Base-by-base conservation (phyloP, 1,140 invertebrate genomes). In the Caenorhabditis briggsae region DNA sequence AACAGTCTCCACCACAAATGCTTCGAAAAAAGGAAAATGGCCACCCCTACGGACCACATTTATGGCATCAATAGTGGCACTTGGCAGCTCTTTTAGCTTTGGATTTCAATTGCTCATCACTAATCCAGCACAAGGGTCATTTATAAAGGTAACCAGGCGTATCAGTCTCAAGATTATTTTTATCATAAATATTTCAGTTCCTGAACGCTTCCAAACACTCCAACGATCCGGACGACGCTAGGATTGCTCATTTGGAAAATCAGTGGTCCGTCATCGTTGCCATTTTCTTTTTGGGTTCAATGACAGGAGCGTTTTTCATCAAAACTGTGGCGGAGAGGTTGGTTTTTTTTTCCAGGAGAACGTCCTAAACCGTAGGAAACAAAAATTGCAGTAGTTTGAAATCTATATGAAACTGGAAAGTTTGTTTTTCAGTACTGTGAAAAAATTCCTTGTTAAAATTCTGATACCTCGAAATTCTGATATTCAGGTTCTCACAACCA, bases 91-190 rank as follows among this genome's bases (percentile, higher is more conserved):
- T 1, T 78, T 78, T 8, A 50, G 46, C 3, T 78, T 78, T n/a
- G 70, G 70, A 50, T 78, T 78, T 2, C 70, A 78, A 23, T 14
- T 78, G 16, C 41, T 78, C 8, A 78, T 78, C 70, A 78, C 70
- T 20, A 78, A 78, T 78, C 70, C 70, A 7, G 70, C 70, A 20
- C 70, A 78, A 53, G 70, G 70, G 16, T 46, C 70, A 23, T 78
- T 78, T 53, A 78, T 78, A 18, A 78, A 78, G 11, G 64, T 70
- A n/a, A n/a, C n/a, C n/a, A n/a, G n/a, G n/a, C n/a, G n/a, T n/a
- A n/a, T n/a, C n/a, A n/a, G n/a, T n/a, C n/a, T n/a, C n/a, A n/a
- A n/a, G n/a, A n/a, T n/a, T n/a, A n/a, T n/a, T n/a, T n/a, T n/a
- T n/a, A n/a, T n/a, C n/a, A n/a, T n/a, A n/a, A n/a, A n/a, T n/a